Percentiles rank a stretch among this genome's conserved stretches.
Evolutionary conservation across 2,113 vertebrate species (phyloP).

Genomic region (Percina caprodes): DNA sequence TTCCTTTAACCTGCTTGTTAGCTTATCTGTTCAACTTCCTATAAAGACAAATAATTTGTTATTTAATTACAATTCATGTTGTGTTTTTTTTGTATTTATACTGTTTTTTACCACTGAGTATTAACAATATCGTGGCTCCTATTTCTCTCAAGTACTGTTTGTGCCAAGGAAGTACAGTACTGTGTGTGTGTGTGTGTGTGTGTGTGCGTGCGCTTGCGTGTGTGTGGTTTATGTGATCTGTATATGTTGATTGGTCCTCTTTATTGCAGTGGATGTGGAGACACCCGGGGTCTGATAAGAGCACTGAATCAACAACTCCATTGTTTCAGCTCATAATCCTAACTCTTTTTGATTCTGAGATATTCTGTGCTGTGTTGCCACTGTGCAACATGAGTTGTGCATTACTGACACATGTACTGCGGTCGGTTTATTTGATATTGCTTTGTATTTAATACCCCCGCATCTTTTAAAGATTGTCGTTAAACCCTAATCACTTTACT

Average conservation of each 20-base stretch:
- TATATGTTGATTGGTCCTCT: slow-evolving; percentile 12
- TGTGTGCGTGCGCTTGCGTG: slow-evolving; percentile 9
- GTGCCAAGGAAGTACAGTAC: background rate
- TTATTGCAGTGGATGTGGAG: slow-evolving; percentile 31
- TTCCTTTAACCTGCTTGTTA: background rate
- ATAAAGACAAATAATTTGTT: background rate
- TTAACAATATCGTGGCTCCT: background rate
- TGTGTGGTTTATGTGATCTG: background rate
- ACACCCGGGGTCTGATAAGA: slow-evolving; percentile 31
- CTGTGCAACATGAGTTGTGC: slow-evolving; percentile 14
- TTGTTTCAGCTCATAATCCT: slow-evolving; percentile 39
- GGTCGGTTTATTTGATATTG: background rate
- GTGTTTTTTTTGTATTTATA: background rate
- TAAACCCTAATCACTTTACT: background rate
- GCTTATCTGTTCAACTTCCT: background rate
- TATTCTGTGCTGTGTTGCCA: slow-evolving; percentile 23
- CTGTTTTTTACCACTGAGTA: background rate
- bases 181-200: background rate
- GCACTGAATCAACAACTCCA: slow-evolving; percentile 32
- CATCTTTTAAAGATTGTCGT: background rate
- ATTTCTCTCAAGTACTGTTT: background rate
- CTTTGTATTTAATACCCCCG: background rate
- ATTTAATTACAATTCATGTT: background rate
- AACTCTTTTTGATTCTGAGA: slow-evolving; percentile 18
- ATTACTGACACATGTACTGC: slow-evolving; percentile 2